These are phyloP conservation scores for Zaprionus tsacasi DNA, from an alignment of 1,140 invertebrate genomes.

Conservation along the genomic window DNA sequence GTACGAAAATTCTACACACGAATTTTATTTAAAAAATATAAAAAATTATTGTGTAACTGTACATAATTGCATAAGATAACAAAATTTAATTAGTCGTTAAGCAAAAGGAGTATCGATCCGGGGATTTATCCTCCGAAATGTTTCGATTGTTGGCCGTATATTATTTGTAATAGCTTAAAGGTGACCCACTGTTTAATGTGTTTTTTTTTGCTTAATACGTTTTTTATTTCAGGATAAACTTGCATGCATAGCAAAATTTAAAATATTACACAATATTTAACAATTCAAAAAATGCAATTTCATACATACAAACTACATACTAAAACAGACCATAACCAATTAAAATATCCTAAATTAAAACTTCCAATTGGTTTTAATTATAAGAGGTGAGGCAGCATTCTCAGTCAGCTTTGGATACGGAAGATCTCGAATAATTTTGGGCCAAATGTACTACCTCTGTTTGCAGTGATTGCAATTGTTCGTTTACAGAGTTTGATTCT, in stretches of 20 bases:
- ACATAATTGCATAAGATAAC: slow-evolving; percentile 28
- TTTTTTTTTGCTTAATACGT: slow-evolving; percentile 52
- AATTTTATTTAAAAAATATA: slow-evolving; percentile 5
- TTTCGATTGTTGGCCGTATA: slow-evolving; percentile 11
- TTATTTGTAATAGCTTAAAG: slow-evolving; percentile 30
- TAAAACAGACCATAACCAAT: slow-evolving; percentile 55
- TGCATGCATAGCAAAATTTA: slow-evolving; percentile 75
- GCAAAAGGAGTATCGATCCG: slow-evolving; percentile 8
- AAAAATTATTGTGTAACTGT: slow-evolving; percentile 11
- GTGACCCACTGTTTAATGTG: slow-evolving; percentile 46
- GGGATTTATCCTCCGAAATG: slow-evolving; percentile 15
- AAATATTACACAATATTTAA: slow-evolving; percentile 62
- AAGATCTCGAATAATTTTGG: slow-evolving; percentile 85
- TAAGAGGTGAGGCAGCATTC: background rate
- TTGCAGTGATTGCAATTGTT: slow-evolving; percentile 79
- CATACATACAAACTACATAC: background rate
- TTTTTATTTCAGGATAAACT: slow-evolving; percentile 58
- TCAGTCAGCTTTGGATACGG: slow-evolving; percentile 73
- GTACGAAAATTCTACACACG: background rate
- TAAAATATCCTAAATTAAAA: slow-evolving; percentile 16
- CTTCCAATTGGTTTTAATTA: background rate
- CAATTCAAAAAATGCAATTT: slow-evolving; percentile 39
- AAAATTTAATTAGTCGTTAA: slow-evolving; percentile 4
- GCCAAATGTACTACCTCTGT: slow-evolving; percentile 86
- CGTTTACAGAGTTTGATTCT: slow-evolving; percentile 82